A percentile compares a stretch with the other conserved stretches of the same genome.
These are phyloP conservation scores for Chrysopilus asiliformis DNA, from an alignment of 2,888 invertebrate genomes.

Conservation along the genomic window DNA sequence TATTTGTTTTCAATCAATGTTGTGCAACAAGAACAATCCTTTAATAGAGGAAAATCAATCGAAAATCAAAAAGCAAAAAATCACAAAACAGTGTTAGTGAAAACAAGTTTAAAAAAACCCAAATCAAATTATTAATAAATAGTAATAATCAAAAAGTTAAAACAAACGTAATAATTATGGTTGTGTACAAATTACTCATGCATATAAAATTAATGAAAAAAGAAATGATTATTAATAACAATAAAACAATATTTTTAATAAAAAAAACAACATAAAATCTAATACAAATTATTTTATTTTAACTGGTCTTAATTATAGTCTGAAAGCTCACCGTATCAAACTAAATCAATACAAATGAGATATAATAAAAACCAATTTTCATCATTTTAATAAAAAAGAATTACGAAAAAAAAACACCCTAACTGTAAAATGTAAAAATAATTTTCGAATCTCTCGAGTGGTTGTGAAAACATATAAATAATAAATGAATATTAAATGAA, in stretches of 20 bases:
- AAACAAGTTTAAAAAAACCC: no score
- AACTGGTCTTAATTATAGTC: no score
- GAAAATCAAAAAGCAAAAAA: no score
- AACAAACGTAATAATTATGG: conserved; percentile 16
- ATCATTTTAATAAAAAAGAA: conserved; percentile 17
- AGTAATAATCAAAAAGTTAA: conserved; percentile 6
- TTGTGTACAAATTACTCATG: conserved; percentile 17
- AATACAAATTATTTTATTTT: conserved; percentile 5
- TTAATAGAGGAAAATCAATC: no score
- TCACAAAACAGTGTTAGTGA: no score
- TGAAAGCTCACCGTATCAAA: no score
- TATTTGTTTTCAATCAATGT: no score
- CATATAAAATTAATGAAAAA: conserved; percentile 7
- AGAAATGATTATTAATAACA: background rate
- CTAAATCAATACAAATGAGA: conserved; percentile 1
- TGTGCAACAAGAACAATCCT: no score
- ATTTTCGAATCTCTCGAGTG: conserved; percentile 20
- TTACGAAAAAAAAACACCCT: no score
- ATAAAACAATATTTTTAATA: background rate
- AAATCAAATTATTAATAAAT: no score
- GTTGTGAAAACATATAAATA: conserved; percentile 19
- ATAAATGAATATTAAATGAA: conserved; percentile 9
- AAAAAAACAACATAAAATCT: background rate
- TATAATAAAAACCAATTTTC: conserved; percentile 13
- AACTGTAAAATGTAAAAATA: conserved; percentile 15